Evolutionary conservation across 2,113 vertebrate genomes (phyloP).

Genomic region (Elachura formosa): DNA sequence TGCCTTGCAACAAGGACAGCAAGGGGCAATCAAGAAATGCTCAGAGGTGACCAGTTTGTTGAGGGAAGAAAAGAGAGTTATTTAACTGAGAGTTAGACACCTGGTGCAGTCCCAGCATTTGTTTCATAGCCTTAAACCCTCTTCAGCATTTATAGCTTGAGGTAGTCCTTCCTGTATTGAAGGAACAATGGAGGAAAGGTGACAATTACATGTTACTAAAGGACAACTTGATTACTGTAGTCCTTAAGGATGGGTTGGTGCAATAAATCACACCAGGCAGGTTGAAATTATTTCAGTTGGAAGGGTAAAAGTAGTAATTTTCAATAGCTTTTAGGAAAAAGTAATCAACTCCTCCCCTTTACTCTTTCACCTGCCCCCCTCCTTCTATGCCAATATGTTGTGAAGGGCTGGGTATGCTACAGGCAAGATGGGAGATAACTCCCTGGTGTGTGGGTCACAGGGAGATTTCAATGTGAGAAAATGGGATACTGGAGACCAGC

Average conservation of each 20-base stretch:
- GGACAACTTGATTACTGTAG: background rate
- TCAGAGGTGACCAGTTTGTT: background rate
- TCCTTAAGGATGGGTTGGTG: background rate
- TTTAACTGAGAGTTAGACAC: background rate
- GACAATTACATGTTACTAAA: background rate
- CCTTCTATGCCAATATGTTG: background rate
- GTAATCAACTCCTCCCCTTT: background rate
- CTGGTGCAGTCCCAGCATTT: background rate
- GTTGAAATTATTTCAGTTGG: background rate
- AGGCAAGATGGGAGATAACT: background rate
- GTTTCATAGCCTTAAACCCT: background rate
- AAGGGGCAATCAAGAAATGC: background rate
- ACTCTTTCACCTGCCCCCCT: fast-evolving
- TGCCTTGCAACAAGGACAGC: background rate
- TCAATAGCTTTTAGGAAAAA: background rate
- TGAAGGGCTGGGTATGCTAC: background rate
- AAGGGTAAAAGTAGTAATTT: background rate
- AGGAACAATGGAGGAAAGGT: background rate
- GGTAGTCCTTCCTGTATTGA: background rate
- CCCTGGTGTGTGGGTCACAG: background rate
- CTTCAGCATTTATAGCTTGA: background rate
- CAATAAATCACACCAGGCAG: background rate
- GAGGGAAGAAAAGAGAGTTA: background rate
- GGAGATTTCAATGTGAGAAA: background rate
- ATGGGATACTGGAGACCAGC: background rate